Percentiles rank a stretch among this genome's conserved stretches.
These are phyloP conservation scores for Cheracebus regulus DNA, from an alignment of 2,797 vertebrate genomes.

Conservation along the genomic window DNA sequence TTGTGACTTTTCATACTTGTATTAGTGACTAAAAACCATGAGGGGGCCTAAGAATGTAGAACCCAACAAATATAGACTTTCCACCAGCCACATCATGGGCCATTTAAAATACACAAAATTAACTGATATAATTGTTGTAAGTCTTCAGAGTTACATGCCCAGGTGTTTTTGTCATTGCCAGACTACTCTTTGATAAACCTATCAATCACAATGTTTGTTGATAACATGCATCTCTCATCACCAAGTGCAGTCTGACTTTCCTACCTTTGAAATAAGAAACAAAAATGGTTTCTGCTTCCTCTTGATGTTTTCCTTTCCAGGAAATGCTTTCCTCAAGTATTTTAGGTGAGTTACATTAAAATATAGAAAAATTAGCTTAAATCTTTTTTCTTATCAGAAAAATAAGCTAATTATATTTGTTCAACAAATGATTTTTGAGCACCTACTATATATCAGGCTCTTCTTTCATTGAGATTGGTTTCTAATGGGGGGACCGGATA, in stretches of 20 bases:
- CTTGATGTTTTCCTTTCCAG: not conserved
- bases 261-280: not conserved
- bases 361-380: conserved; percentile 13
- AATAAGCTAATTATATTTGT: not conserved
- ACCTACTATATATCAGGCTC: not conserved
- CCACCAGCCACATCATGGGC: not conserved
- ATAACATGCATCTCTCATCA: not conserved
- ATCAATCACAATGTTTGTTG: not conserved
- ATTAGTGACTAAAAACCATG: conserved; percentile 37
- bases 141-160: not conserved
- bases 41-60: not conserved
- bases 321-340: not conserved
- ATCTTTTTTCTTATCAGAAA: not conserved
- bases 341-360: conserved; percentile 35
- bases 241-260: not conserved
- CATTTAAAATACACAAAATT: not conserved
- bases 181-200: not conserved
- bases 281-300: not conserved
- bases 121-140: not conserved
- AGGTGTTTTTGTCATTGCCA: not conserved
- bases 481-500: not conserved
- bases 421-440: not conserved
- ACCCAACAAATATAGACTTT: not conserved
- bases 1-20: conserved; percentile 27
- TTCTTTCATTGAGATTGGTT: not conserved